Evolutionary conservation across 2,888 invertebrate genomes (phyloP), one percentile per base, ranked within the genome.

Genomic region (Philhelius pedissequus): DNA sequence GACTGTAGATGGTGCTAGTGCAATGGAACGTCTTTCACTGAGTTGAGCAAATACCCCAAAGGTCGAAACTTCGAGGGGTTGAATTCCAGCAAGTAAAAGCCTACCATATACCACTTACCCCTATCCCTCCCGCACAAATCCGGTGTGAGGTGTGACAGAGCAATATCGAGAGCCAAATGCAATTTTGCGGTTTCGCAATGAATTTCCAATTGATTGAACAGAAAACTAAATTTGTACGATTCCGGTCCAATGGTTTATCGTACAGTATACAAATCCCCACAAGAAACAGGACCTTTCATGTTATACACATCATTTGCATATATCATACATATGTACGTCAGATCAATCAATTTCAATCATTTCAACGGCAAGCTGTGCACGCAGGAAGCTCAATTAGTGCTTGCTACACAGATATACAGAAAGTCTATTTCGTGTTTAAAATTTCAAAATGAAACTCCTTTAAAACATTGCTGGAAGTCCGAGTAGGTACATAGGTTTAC

Each of bases 161-260:
- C 22, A 56, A 22, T 79, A 32, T 25, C 45, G 27, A 70, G 69
- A 48, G 40, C 56, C 70, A 86, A 86, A 86, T 86, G 81, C 86
- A 80, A 86, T 86, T 84, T 86, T 86, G 86, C 69, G 86, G 86
- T 81, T 73, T 81, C 32, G 86, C 77, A 86, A 77, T 86, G 86
- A 81, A 86, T 86, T 86, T 86, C 69, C 86, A 48, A 86, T 81
- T 86, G 86, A 86, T 86, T 86, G 81, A 73, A 73, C 86, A 64
- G 81, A 81, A 86, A 86, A 86, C 86, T 81, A 70, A 86, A 86
- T 86, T 73, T 86, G 86, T 86, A 64, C 76, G 81, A 76, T 84
- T 84, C 84, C 80, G 68, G 68, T 80, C 68, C 80, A 68, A 71
- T 66, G 84, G 66, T 74, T 76, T 62, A 60, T 32, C 38, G 40